Conservation (phyloP, 2,888 invertebrate species). For the Diadromus collaris region DNA sequence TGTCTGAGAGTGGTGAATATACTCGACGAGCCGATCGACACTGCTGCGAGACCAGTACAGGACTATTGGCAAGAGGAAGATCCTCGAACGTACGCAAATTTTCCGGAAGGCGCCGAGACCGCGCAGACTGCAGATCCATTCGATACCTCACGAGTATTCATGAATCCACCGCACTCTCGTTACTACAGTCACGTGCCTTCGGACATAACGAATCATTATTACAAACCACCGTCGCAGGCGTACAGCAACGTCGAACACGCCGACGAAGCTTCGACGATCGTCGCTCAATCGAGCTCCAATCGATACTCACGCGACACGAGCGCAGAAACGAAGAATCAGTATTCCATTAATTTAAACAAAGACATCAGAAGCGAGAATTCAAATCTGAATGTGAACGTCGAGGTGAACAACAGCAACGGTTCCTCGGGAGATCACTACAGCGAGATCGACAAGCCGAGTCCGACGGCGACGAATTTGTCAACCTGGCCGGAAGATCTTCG, state of each 20-base stretch:
- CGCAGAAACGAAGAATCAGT: slow-evolving; percentile 64
- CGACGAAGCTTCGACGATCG: slow-evolving; percentile 48
- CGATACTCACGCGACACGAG: slow-evolving; percentile 61
- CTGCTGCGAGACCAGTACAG: slow-evolving; percentile 54
- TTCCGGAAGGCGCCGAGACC: slow-evolving; percentile 67
- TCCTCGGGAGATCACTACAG: slow-evolving; percentile 73
- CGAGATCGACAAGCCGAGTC: slow-evolving; percentile 73
- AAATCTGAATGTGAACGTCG: slow-evolving; percentile 70
- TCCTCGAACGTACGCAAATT: slow-evolving; percentile 76
- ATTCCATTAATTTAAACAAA: slow-evolving; percentile 71
- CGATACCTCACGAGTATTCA: slow-evolving; percentile 83
- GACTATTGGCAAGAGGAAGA: slow-evolving; percentile 73
- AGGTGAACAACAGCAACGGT: slow-evolving; percentile 60
- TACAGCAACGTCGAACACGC: slow-evolving; percentile 74
- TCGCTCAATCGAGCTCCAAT: slow-evolving; percentile 51
- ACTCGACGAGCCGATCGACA: slow-evolving; percentile 77
- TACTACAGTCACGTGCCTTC: slow-evolving; percentile 80
- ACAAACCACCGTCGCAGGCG: slow-evolving; percentile 66
- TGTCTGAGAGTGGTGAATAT: slow-evolving; percentile 77
- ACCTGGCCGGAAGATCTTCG: slow-evolving; percentile 77
- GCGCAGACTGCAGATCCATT: slow-evolving; percentile 83
- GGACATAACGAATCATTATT: slow-evolving; percentile 69
- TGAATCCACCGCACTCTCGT: slow-evolving; percentile 75
- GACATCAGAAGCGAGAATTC: slow-evolving; percentile 71
- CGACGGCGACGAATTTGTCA: slow-evolving; percentile 62